phyloP scores from a whole-genome alignment of 2,113 vertebrate genomes.

The Pseudonaja textilis region DNA sequence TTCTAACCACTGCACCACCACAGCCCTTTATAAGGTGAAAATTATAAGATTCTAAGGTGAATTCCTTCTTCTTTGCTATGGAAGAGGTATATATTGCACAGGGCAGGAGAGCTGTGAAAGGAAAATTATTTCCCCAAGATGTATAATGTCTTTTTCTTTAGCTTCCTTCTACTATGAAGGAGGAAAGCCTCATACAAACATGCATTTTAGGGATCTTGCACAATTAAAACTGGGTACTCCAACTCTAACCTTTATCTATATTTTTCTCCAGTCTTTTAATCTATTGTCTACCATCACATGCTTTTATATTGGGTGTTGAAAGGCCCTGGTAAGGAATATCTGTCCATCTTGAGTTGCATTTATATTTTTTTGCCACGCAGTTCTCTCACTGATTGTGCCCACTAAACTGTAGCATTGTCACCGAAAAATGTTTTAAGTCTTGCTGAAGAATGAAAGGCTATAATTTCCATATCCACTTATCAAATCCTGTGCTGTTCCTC shows the following conservation, averaged over 20 bases:
- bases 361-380: background rate
- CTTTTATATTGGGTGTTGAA: background rate
- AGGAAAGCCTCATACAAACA: background rate
- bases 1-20: too few relatives aligned
- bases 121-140: background rate
- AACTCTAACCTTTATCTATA: background rate
- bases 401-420: background rate
- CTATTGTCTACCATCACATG: background rate
- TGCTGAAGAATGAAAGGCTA: background rate
- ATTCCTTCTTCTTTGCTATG: background rate
- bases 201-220: background rate
- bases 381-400: background rate
- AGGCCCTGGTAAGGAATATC: background rate
- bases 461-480: background rate
- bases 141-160: background rate
- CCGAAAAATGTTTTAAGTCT: background rate
- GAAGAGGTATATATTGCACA: background rate
- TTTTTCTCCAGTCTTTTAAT: background rate
- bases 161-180: background rate
- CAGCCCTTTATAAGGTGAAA: too few relatives aligned
- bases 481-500: background rate
- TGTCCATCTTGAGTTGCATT: background rate
- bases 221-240: background rate
- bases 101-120: background rate
- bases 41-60: background rate